Evolutionary conservation across 2,888 invertebrate genomes (phyloP).

Genomic region (Meiosimyza decipiens): DNA sequence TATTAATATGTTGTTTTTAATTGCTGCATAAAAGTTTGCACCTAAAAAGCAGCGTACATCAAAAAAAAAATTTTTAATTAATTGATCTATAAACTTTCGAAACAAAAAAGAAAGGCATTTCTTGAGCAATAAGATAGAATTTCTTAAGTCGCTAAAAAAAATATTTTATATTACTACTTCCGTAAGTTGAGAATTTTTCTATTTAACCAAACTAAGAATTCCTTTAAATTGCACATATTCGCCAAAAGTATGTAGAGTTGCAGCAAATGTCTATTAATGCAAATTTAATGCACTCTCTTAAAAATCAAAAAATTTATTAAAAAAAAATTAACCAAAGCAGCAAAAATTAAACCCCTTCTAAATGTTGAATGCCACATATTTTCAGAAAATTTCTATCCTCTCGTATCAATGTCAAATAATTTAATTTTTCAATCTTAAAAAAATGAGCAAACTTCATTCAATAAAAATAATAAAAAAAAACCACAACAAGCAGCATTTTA

Average conservation of each 20-base stretch:
- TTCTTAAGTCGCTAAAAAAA: neutral
- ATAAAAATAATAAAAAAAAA: too few species aligned
- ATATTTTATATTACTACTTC: neutral
- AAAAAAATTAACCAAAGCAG: slow-evolving; percentile 18
- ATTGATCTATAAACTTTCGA: too few species aligned
- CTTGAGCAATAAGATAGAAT: slow-evolving; percentile 2
- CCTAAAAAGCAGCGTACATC: slow-evolving; percentile 9
- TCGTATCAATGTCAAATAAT: too few species aligned
- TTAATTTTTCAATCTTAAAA: too few species aligned
- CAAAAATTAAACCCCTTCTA: neutral
- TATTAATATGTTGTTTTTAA: too few species aligned
- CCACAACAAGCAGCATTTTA: neutral
- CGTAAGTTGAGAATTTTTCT: neutral
- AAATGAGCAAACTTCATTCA: too few species aligned
- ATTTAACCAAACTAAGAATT: neutral
- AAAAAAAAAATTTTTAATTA: neutral
- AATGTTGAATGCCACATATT: too few species aligned
- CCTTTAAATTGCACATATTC: neutral
- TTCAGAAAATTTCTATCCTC: too few species aligned
- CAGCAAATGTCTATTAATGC: neutral
- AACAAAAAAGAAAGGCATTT: slow-evolving; percentile 4
- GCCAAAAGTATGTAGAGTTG: slow-evolving; percentile 8
- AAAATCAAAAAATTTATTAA: neutral
- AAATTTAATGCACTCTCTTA: slow-evolving; percentile 1
- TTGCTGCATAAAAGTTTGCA: too few species aligned